A percentile compares a stretch with the other conserved stretches of the same genome.
phyloP scores from a whole-genome alignment of 2,113 vertebrate genomes.

The Corythaixoides concolor region DNA sequence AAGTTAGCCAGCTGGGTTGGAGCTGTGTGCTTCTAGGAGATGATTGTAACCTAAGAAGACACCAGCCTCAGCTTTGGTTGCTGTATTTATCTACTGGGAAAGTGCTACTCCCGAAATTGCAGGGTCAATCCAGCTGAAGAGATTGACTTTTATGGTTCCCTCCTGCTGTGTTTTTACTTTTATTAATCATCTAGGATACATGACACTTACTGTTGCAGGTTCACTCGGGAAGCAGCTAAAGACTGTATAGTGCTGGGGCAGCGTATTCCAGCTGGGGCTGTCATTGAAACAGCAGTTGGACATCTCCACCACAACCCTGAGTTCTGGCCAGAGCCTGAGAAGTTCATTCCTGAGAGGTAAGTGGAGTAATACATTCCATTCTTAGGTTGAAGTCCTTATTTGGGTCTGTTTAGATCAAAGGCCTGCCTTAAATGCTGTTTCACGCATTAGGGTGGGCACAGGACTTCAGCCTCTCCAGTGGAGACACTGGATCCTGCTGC shows the following conservation, averaged over 20 bases:
- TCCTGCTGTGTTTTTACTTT: not conserved
- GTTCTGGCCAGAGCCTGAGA: constrained; percentile 86
- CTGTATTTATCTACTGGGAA: not conserved
- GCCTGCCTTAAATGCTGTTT: not conserved
- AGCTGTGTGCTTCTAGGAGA: not conserved
- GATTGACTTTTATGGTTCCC: not conserved
- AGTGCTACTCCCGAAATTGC: not conserved
- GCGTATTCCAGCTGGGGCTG: constrained; percentile 80
- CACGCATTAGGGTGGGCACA: not conserved
- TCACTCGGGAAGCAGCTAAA: constrained; percentile 78
- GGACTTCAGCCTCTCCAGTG: not conserved
- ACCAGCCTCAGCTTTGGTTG: not conserved
- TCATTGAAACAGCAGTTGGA: constrained; percentile 84
- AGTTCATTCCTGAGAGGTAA: constrained; percentile 91
- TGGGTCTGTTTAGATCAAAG: not conserved
- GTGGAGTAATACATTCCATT: not conserved
- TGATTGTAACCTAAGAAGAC: not conserved
- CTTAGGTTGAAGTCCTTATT: not conserved
- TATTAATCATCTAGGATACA: not conserved
- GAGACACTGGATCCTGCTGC: not conserved
- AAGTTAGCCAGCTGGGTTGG: not conserved
- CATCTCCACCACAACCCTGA: constrained; percentile 87
- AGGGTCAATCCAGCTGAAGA: not conserved
- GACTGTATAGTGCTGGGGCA: constrained; percentile 85
- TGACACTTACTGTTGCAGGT: constrained; percentile 70